A percentile compares a stretch with the other conserved stretches of the same genome.
Conservation (phyloP, 2,888 invertebrate genomes). For the Ferdinandea cuprea region DNA sequence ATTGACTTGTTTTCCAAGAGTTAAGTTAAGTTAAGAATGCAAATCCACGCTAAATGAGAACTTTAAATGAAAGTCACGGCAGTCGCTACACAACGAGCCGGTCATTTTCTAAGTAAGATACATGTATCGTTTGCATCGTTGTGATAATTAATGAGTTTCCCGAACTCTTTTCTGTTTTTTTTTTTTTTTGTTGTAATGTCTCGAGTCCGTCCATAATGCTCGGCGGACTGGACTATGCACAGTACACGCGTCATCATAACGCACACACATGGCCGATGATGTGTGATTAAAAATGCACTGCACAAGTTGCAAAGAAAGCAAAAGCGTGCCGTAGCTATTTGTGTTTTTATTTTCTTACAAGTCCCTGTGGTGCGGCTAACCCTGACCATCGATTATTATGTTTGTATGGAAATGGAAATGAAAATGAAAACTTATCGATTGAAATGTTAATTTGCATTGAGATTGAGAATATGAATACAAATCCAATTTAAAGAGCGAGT, state of each 20-base stretch:
- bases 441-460: constrained; percentile 41
- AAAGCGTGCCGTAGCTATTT: constrained; percentile 31
- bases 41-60: neutral
- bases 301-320: constrained; percentile 17
- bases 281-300: constrained; percentile 44
- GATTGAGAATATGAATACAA: constrained; percentile 18
- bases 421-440: constrained; percentile 64
- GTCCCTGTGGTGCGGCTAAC: constrained; percentile 23
- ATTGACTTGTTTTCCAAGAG: constrained; percentile 33
- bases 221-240: neutral
- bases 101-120: constrained; percentile 12
- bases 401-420: constrained; percentile 39
- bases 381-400: constrained; percentile 69
- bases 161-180: constrained; percentile 45
- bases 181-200: too few relatives aligned
- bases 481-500: constrained; percentile 33
- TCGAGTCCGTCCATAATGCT: neutral
- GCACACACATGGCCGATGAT: neutral
- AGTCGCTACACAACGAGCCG: constrained; percentile 10
- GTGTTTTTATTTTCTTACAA: too few relatives aligned
- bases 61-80: constrained; percentile 50
- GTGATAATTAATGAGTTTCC: constrained; percentile 42
- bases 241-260: neutral
- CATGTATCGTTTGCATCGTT: constrained; percentile 10
- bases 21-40: too few relatives aligned